Base-by-base conservation (phyloP, 1,140 invertebrate genomes). In the Galleria mellonella region DNA sequence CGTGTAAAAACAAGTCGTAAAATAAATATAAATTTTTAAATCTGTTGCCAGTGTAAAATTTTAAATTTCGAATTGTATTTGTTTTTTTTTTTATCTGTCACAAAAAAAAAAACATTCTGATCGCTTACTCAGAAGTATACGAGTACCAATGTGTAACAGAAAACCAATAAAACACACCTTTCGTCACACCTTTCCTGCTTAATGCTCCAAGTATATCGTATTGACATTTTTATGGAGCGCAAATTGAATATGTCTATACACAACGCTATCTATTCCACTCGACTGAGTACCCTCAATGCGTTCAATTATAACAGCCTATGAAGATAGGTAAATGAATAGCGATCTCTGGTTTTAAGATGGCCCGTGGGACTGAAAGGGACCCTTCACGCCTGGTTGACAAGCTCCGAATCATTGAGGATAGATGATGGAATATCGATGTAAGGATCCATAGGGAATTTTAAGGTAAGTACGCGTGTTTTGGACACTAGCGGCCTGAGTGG, bases 341-440 rank as follows among this genome's bases (percentile, higher is more conserved):
- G 52, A 42, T 47, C 48, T 46, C 60, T 62, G 65, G 65, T 65
- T 69, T 59, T 59, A 62, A 69, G 64, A 57, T 45, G 55, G 46
- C 47, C 61, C 55, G 43, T 48, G 61, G 55, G 47, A 42, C 56
- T 49, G 55, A 59, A 67, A 51, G 53, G 51, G 57, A 40, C 51
- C 49, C 57, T 53, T 56, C 54, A 40, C 48, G 51, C 50, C 49
- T 47, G 47, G 47, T 49, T 52, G 54, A 67, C 53, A 55, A 56
- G 51, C 35, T 29, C 43, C 31, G 40, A 23, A 23, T 51, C 50
- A 60, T 63, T 63, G 57, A 51, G 37, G 42, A 35, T 37, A 57
- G 51, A 68, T 69, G 65, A 65, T 69, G 62, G 62, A 65, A 62
- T 69, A 65, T 59, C 53, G 51, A 31, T 59, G 62, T 62, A 56